phyloP scores from a whole-genome alignment of 2,113 vertebrate species.

The Dicaeum eximium region DNA sequence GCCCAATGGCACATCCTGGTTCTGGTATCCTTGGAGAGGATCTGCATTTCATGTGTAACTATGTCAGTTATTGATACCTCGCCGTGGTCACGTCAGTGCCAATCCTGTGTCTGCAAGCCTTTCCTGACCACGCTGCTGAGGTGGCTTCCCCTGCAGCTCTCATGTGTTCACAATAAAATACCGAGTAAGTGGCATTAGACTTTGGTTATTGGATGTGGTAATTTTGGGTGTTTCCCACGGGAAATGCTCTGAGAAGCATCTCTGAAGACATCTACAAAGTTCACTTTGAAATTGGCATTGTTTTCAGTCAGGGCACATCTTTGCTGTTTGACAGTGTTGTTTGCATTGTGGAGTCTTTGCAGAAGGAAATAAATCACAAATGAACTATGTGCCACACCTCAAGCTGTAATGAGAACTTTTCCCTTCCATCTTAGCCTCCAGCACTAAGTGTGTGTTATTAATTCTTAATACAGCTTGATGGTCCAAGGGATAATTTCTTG shows the following conservation, averaged over 20 bases:
- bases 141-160: background rate
- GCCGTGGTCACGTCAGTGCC: accelerated
- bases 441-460: background rate
- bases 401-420: background rate
- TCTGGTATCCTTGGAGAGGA: background rate
- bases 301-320: background rate
- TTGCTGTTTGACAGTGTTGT: background rate
- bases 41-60: background rate
- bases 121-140: accelerated
- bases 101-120: background rate
- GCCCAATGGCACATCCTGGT: background rate
- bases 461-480: background rate
- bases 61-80: background rate
- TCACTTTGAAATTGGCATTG: background rate
- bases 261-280: background rate
- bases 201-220: background rate
- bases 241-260: background rate
- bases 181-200: background rate
- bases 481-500: background rate
- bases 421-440: background rate
- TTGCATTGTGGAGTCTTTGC: background rate
- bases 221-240: background rate
- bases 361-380: background rate
- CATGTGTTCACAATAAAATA: background rate
- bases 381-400: background rate